Evolutionary conservation across 2,888 invertebrate species (phyloP).

Genomic region (Balanococcus diminutus): DNA sequence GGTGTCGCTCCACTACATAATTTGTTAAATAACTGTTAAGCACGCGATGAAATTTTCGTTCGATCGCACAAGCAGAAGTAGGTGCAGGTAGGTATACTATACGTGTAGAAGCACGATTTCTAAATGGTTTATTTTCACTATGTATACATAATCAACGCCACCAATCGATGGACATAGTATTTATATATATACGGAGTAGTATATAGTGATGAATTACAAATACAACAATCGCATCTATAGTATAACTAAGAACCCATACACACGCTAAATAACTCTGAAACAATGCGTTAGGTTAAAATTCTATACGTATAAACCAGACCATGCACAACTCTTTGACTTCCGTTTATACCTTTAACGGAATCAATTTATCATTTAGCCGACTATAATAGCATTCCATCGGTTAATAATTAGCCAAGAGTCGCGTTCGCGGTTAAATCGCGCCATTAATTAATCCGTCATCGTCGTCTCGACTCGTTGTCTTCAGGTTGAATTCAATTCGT

Average conservation of each 20-base stretch:
- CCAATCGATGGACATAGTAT: constrained; percentile 21
- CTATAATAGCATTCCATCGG: constrained; percentile 14
- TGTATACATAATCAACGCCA: neutral
- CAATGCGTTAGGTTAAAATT: neutral
- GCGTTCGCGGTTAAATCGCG: neutral
- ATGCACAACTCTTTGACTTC: neutral
- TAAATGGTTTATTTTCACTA: neutral
- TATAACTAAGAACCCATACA: neutral
- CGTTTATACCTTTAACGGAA: constrained; percentile 27
- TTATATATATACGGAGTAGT: neutral
- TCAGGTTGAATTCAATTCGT: neutral
- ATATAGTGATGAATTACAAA: neutral
- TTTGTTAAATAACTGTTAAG: constrained; percentile 1
- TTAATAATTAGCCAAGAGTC: neutral
- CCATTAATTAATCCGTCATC: neutral
- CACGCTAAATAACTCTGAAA: neutral
- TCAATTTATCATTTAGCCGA: neutral
- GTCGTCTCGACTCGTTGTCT: neutral
- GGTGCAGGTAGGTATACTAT: neutral
- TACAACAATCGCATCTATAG: neutral
- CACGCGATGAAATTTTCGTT: constrained; percentile 12
- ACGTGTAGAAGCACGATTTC: neutral
- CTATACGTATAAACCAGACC: neutral
- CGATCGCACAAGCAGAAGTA: too few species aligned
- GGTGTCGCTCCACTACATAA: neutral